Conservation (phyloP, 2,797 vertebrate species). For the Coendou prehensilis region DNA sequence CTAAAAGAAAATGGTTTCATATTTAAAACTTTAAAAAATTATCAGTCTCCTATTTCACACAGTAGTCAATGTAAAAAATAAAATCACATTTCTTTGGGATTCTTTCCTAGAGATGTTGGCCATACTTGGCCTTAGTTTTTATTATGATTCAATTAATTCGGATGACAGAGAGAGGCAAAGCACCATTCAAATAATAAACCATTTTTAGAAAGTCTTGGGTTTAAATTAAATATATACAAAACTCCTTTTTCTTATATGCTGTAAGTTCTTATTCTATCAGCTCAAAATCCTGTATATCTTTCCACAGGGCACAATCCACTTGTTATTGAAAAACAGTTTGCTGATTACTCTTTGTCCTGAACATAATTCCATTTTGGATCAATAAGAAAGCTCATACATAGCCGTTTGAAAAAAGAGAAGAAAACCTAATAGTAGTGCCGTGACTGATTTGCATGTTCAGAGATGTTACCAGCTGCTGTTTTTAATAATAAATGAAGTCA, state of each 20-base stretch:
- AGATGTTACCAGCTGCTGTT: slow-evolving; percentile 72
- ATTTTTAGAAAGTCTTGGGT: background rate
- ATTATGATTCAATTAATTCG: slow-evolving; percentile 30
- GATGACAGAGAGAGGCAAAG: background rate
- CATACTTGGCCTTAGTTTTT: slow-evolving; percentile 2
- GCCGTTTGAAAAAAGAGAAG: background rate
- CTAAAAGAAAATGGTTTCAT: background rate
- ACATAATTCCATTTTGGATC: background rate
- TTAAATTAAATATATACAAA: background rate
- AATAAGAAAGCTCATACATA: background rate
- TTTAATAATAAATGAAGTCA: slow-evolving; percentile 83
- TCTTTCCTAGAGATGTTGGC: background rate
- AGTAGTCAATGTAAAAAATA: background rate
- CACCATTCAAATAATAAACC: slow-evolving; percentile 47
- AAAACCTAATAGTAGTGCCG: background rate
- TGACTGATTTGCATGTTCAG: slow-evolving; percentile 45
- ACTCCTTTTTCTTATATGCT: background rate
- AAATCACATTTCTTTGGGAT: background rate
- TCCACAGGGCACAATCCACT: background rate
- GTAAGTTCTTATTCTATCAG: background rate
- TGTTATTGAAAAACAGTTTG: background rate
- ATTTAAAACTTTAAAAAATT: background rate
- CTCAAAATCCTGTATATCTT: background rate
- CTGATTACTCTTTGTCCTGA: slow-evolving; percentile 27
- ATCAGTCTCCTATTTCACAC: background rate